phyloP scores from a whole-genome alignment of 2,888 invertebrate genomes.

The Frankliniella fusca region DNA sequence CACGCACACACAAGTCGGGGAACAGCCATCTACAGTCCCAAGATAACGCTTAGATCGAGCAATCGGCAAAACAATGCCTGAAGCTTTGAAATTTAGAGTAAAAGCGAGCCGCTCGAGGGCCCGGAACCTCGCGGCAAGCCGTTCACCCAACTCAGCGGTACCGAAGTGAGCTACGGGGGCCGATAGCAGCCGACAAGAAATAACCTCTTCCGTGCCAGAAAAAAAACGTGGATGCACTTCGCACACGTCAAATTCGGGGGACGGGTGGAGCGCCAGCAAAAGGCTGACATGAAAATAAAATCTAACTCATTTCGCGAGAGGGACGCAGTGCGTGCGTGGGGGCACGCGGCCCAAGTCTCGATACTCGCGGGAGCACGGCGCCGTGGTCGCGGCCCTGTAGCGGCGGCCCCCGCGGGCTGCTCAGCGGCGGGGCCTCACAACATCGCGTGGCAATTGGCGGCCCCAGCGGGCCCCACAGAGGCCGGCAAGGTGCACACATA shows the following conservation, averaged over 20 bases:
- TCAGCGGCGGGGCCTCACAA: not conserved
- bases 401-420: not conserved
- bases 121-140: not conserved
- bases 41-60: too few species aligned
- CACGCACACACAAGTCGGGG: not conserved
- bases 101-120: not conserved
- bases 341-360: not conserved
- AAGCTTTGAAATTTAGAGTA: not conserved
- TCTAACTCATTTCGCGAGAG: not conserved
- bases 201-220: not conserved
- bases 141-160: not conserved
- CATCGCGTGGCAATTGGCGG: not conserved
- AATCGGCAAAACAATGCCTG: too few species aligned
- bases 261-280: not conserved
- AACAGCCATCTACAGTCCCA: not conserved
- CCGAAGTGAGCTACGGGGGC: not conserved
- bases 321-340: not conserved
- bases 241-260: not conserved
- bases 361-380: not conserved
- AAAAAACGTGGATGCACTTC: not conserved
- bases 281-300: not conserved
- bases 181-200: constrained; percentile 17
- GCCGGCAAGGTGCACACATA: too few species aligned
- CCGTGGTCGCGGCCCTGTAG: not conserved
- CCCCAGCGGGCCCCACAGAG: too few species aligned